phyloP scores from a whole-genome alignment of 2,113 vertebrate species.

The Podarcis raffonei region DNA sequence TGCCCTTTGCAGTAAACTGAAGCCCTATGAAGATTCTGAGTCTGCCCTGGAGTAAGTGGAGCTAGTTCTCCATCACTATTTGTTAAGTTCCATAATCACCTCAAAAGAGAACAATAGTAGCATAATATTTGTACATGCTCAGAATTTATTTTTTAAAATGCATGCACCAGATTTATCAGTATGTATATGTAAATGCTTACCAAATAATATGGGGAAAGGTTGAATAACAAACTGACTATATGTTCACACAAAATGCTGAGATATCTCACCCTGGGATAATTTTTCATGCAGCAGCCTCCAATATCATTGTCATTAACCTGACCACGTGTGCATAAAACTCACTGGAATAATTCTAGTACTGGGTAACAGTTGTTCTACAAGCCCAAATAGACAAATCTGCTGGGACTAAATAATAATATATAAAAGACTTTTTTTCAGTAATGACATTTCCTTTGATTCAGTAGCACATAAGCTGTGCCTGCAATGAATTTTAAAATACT shows the following conservation, averaged over 20 bases:
- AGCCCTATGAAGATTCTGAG: neutral
- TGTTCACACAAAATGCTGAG: neutral
- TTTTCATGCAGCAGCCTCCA: neutral
- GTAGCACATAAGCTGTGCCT: conserved; percentile 38
- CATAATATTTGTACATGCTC: neutral
- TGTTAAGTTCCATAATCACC: neutral
- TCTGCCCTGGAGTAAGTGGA: neutral
- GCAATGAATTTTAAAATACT: conserved; percentile 28
- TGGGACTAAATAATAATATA: conserved; percentile 19
- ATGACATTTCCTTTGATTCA: conserved; percentile 29
- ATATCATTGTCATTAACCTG: neutral
- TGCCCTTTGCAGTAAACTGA: neutral
- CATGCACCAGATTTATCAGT: neutral
- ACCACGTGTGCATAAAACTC: neutral
- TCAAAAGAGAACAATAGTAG: neutral
- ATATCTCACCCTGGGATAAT: neutral
- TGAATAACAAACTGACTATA: neutral
- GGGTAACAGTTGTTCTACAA: neutral
- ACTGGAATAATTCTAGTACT: neutral
- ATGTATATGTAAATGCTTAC: neutral
- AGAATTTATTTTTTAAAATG: neutral
- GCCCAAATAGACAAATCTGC: neutral
- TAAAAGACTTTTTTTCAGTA: conserved; percentile 16
- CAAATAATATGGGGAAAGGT: neutral
- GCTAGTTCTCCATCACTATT: neutral